A percentile compares a stretch with the other conserved stretches of the same genome.
phyloP scores from a whole-genome alignment of 2,113 vertebrate genomes.

The Heterocephalus glaber region DNA sequence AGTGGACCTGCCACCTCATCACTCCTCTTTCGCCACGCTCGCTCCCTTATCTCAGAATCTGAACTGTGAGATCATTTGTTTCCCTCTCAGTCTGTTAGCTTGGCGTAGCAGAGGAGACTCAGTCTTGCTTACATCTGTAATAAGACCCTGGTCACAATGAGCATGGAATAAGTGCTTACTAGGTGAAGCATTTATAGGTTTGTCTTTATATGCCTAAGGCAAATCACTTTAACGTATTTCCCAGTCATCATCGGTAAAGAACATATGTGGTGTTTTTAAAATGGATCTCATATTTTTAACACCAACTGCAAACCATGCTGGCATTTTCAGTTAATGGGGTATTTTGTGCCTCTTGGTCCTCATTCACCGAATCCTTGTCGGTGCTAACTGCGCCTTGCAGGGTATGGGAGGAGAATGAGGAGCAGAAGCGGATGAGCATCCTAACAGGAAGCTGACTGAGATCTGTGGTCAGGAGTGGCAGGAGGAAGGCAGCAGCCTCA shows the following conservation, averaged over 20 bases:
- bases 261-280: background rate
- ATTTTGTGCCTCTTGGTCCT: background rate
- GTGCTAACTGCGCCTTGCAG: background rate
- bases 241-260: background rate
- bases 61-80: background rate
- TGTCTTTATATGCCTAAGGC: background rate
- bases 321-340: background rate
- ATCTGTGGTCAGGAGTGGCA: background rate
- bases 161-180: background rate
- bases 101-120: background rate
- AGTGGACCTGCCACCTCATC: background rate
- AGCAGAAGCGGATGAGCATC: background rate
- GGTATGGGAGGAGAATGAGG: no score
- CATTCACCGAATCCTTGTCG: background rate
- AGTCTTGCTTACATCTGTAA: background rate
- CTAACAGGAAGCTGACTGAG: background rate
- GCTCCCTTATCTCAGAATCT: no score
- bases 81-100: background rate
- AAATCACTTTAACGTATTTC: conserved; percentile 15
- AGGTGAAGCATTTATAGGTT: background rate
- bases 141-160: background rate
- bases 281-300: background rate
- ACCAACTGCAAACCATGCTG: background rate
- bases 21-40: background rate
- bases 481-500: background rate